Conservation (phyloP, 2,797 vertebrate species). For the Diceros bicornis region DNA sequence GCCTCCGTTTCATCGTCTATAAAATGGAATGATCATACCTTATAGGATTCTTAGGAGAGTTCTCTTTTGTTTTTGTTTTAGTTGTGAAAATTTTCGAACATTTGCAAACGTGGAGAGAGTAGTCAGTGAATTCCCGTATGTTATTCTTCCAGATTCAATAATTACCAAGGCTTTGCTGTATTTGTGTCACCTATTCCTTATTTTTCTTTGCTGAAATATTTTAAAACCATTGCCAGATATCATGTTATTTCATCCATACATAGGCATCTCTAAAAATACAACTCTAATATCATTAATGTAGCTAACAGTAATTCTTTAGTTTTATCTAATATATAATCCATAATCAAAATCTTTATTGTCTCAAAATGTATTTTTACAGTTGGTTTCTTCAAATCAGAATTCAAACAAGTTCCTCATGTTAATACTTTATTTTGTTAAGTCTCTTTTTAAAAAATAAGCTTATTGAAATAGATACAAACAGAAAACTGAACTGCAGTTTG, state of each 20-base stretch:
- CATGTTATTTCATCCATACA: neutral
- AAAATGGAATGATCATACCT: neutral
- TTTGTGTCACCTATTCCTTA: neutral
- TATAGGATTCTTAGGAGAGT: neutral
- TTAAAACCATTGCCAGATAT: neutral
- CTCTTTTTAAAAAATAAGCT: neutral
- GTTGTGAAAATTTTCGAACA: neutral
- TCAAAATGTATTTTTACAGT: conserved; percentile 5
- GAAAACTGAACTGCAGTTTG: neutral
- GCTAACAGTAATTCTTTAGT: neutral
- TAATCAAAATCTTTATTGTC: neutral
- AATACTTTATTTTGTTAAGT: neutral
- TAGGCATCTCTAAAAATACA: neutral
- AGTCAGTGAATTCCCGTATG: neutral
- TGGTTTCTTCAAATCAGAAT: conserved; percentile 49
- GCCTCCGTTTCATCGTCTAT: neutral
- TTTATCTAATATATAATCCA: neutral
- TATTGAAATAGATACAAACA: neutral
- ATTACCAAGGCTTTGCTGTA: neutral
- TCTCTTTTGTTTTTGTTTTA: neutral
- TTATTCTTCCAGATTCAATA: neutral
- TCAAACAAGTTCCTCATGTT: neutral
- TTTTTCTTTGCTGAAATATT: conserved; percentile 40
- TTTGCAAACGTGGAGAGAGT: neutral
- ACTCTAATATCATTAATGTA: neutral